Base-by-base conservation (phyloP, 2,113 vertebrate species). In the Lepidothrix coronata region DNA sequence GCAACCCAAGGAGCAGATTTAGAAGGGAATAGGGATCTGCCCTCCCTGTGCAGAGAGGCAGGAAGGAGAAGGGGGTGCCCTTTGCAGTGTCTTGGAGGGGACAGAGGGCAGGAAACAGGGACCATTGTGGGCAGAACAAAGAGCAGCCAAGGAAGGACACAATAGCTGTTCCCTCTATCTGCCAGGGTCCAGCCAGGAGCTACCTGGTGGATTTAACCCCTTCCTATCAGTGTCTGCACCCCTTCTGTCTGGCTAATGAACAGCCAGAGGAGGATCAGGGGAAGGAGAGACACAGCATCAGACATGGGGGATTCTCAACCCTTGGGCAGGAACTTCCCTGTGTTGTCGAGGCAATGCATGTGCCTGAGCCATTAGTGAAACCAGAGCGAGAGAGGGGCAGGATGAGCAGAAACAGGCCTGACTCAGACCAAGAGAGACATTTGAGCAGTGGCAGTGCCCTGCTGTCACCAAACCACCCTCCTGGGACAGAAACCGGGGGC, bases 91-190 rank as follows among this genome's bases (percentile, higher is more conserved):
- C 79, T 95, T 82, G 43, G 37, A 94, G 70, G 62, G 89, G 78
- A 91, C 66, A 80, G 62, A 96, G 85, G 76, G 92, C 96, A 97
- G 96, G 96, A 97, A 97, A 81, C 62, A 2, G 73, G 33, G 89
- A 80, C 94, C 81, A 92, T 94, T 96, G 94, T 96, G 72, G 95
- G 88, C 78, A 96, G 81, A 95, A 96, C 92, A 92, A 95, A 95
- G 89, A 73, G 39, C 55, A 66, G 48, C 63, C 87, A 89, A 89
- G 77, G 49, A 83, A 82, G 63, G 80, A 92, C 89, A 92, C 89
- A 88, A 80, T 62, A 54, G 76, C 85, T 44, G 74, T 88, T 65
- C 52, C 48, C 39, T 6, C 62, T 68, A 15, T 79, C 93, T 77
- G 46, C 65, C 78, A 63, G n/a, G 62, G 54, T 27, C 86, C 80